Percentiles rank a stretch among this genome's conserved stretches.
Conservation (phyloP, 2,797 vertebrate species). For the Acomys russatus region DNA sequence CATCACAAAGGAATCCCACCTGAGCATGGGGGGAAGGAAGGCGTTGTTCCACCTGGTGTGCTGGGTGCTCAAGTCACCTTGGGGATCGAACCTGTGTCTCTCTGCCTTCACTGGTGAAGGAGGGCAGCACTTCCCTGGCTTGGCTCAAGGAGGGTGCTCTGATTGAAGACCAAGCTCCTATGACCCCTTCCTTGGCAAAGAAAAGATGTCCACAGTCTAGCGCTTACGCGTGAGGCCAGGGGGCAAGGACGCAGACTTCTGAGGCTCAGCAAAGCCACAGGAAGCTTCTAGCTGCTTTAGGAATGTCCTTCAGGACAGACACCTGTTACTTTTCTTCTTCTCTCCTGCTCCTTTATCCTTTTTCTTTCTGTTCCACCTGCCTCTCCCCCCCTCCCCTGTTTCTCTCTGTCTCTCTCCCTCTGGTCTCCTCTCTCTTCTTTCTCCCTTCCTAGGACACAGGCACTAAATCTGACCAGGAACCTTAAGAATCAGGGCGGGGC, state of each 20-base stretch:
- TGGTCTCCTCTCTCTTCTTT: no score
- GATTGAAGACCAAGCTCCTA: background rate
- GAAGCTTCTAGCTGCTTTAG: background rate
- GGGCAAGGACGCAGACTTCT: background rate
- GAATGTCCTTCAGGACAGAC: background rate
- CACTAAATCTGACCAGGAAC: background rate
- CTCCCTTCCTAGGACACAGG: background rate
- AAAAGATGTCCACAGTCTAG: background rate
- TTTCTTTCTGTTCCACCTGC: no score
- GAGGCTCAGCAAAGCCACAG: no score
- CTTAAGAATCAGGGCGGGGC: background rate
- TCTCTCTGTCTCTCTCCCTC: background rate
- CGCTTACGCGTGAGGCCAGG: fast-evolving
- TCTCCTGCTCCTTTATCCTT: background rate
- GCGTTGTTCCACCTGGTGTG: no score
- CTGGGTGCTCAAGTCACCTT: background rate
- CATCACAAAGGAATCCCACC: background rate
- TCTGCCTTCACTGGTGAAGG: background rate
- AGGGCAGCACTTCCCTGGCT: background rate
- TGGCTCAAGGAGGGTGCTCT: background rate
- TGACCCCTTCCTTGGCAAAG: background rate
- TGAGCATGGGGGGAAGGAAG: background rate
- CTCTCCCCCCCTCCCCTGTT: no score
- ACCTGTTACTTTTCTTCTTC: background rate
- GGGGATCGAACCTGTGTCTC: background rate